A percentile compares a stretch with the other conserved stretches of the same genome.
Evolutionary conservation across 2,797 vertebrate genomes (phyloP).

Genomic region (Crenuchus spilurus): DNA sequence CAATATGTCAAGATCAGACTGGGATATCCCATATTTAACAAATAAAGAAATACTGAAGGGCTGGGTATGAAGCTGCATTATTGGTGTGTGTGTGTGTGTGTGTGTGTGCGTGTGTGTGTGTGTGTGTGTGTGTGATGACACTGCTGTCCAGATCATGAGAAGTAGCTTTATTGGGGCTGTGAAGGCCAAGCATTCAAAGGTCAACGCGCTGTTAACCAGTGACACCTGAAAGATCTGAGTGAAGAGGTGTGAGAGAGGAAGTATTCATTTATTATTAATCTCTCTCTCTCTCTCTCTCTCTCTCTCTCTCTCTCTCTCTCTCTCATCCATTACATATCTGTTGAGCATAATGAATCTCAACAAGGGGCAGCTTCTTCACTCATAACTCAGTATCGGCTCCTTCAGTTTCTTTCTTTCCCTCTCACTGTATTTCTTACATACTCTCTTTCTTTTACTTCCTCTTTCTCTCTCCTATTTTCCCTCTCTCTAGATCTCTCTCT

Average conservation of each 20-base stretch:
- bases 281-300: conserved; percentile 56
- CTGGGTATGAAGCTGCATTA: no score
- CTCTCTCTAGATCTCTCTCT: no score
- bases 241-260: not conserved
- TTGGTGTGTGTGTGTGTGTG: no score
- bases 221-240: not conserved
- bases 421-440: no score
- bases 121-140: no score
- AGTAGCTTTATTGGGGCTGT: not conserved
- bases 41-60: no score
- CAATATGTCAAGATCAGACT: no score
- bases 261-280: conserved; percentile 26
- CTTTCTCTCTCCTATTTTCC: no score
- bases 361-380: conserved; percentile 16
- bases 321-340: conserved; percentile 35
- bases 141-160: not conserved
- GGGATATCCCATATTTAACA: no score
- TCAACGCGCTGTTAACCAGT: not conserved
- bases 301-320: conserved; percentile 54
- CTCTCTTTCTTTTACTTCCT: no score
- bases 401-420: not conserved
- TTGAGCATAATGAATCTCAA: conserved; percentile 28
- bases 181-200: conserved; percentile 18
- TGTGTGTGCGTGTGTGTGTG: no score
- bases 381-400: not conserved